phyloP scores from a whole-genome alignment of 2,113 vertebrate genomes.

The Sinocyclocheilus maitianheensis region DNA sequence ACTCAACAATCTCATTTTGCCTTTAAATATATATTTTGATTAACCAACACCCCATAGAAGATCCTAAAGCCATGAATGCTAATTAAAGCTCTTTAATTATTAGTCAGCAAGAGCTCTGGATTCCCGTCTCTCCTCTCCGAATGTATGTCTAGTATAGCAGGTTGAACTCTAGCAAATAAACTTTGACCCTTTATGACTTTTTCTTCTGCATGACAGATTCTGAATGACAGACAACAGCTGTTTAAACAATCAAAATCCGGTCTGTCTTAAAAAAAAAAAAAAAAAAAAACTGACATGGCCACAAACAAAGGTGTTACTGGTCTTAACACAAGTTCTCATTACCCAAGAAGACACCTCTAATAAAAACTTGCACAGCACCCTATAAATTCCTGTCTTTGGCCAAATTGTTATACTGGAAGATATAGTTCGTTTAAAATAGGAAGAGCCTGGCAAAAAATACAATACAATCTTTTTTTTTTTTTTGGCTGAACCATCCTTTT shows the following conservation, averaged over 20 bases:
- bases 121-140: conserved; percentile 63
- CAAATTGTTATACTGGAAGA: conserved; percentile 5
- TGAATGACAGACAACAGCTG: conserved; percentile 69
- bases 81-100: conserved; percentile 24
- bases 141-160: conserved; percentile 55
- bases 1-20: neutral
- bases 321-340: conserved; percentile 29
- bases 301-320: conserved; percentile 40
- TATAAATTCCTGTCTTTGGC: neutral
- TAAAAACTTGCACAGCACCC: neutral
- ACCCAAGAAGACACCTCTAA: neutral
- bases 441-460: neutral
- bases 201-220: conserved; percentile 49
- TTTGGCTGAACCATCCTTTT: neutral
- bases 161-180: conserved; percentile 59
- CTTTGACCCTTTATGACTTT: conserved; percentile 59
- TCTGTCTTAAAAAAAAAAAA: conserved; percentile 39
- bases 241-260: conserved; percentile 66
- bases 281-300: conserved; percentile 24
- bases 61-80: neutral
- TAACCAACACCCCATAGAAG: neutral
- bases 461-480: neutral
- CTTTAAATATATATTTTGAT: neutral
- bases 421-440: conserved; percentile 14
- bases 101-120: conserved; percentile 46